A percentile compares a stretch with the other conserved stretches of the same genome.
phyloP scores from a whole-genome alignment of 2,113 vertebrate species.

The Zingel zingel region DNA sequence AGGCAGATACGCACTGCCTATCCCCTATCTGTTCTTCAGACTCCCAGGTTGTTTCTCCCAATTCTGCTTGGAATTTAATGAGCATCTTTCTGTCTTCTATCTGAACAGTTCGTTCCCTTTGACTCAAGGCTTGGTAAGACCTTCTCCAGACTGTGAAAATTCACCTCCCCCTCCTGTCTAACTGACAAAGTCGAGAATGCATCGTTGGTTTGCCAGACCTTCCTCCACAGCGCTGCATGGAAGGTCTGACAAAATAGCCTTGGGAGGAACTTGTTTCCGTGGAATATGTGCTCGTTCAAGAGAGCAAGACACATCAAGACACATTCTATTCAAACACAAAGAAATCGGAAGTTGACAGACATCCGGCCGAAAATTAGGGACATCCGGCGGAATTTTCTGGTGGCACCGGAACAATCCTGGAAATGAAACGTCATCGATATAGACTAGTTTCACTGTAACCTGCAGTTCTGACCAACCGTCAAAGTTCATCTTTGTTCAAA shows the following conservation, averaged over 20 bases:
- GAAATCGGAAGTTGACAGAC: too few relatives aligned
- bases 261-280: too few relatives aligned
- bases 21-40: background rate
- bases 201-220: background rate
- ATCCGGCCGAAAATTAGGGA: too few relatives aligned
- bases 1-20: background rate
- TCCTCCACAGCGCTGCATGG: too few relatives aligned
- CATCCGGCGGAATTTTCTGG: too few relatives aligned
- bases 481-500: too few relatives aligned
- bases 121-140: background rate
- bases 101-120: conserved; percentile 8
- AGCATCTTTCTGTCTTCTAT: conserved; percentile 38
- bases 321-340: too few relatives aligned
- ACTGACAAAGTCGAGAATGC: background rate
- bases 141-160: background rate
- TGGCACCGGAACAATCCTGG: too few relatives aligned
- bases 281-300: too few relatives aligned
- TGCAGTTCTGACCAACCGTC: background rate
- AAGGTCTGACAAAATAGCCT: too few relatives aligned
- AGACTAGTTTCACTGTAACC: background rate
- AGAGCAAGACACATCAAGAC: too few relatives aligned
- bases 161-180: background rate
- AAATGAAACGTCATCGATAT: too few relatives aligned
- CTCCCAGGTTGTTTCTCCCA: conserved; percentile 17
- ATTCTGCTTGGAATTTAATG: conserved; percentile 26